Percentiles rank a stretch among this genome's conserved stretches.
Evolutionary conservation across 2,113 vertebrate species (phyloP).

Genomic region (Engraulis encrasicolus): DNA sequence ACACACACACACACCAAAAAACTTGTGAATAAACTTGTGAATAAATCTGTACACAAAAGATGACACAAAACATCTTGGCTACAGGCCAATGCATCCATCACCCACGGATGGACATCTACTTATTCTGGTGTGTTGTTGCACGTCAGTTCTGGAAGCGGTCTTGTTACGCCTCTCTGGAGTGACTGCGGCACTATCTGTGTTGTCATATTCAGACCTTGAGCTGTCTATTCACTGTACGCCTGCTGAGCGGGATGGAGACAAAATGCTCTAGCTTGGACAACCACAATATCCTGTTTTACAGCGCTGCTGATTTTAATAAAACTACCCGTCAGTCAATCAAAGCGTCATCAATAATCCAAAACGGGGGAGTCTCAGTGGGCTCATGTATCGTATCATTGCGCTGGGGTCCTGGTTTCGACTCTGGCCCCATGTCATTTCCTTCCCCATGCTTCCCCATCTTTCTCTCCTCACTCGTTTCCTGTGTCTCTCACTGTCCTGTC

Average conservation of each 20-base stretch:
- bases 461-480: too few relatives aligned
- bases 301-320: background rate
- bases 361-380: too few relatives aligned
- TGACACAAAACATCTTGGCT: background rate
- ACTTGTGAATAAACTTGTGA: background rate
- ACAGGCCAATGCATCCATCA: background rate
- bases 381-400: too few relatives aligned
- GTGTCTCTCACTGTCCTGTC: too few relatives aligned
- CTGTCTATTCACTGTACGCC: background rate
- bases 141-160: slow-evolving; percentile 27
- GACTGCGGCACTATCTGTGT: background rate
- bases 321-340: background rate
- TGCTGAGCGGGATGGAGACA: background rate
- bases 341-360: background rate
- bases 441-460: too few relatives aligned
- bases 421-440: too few relatives aligned
- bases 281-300: background rate
- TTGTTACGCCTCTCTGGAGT: background rate
- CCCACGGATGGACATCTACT: background rate
- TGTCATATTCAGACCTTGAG: background rate
- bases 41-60: too few relatives aligned
- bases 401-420: too few relatives aligned
- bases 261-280: background rate
- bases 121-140: background rate
- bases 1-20: background rate